Conservation (phyloP, 2,888 invertebrate species). For the Rhabditophanes sp. region DNA sequence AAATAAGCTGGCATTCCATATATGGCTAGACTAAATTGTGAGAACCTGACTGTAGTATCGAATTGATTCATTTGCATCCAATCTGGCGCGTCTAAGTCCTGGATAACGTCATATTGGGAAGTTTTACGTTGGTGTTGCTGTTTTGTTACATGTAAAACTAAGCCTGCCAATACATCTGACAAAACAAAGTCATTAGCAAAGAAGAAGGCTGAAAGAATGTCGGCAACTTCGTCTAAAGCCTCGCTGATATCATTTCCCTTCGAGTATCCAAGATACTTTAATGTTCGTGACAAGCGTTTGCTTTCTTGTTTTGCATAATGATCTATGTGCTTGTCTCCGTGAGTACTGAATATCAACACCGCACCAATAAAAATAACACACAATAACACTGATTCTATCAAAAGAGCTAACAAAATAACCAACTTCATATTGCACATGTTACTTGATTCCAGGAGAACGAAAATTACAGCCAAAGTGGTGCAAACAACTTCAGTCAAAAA, state of each 20-base stretch:
- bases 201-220: conserved; percentile 38
- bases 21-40: no score
- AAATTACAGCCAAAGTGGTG: conserved; percentile 65
- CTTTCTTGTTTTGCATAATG: conserved; percentile 21
- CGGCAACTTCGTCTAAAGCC: conserved; percentile 38
- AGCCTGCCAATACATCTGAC: conserved; percentile 71
- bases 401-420: no score
- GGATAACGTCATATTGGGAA: no score
- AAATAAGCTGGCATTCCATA: no score
- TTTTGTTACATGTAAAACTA: conserved; percentile 59
- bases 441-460: no score
- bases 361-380: conserved; percentile 25
- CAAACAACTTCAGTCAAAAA: conserved; percentile 63
- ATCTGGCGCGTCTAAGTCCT: conserved; percentile 60
- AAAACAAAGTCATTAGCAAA: conserved; percentile 59
- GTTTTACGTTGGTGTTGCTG: conserved; percentile 21
- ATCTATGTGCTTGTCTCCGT: conserved; percentile 25
- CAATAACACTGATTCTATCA: conserved; percentile 38
- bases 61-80: conserved; percentile 46
- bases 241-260: conserved; percentile 29
- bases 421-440: no score
- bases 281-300: conserved; percentile 20
- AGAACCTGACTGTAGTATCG: no score
- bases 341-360: conserved; percentile 25
- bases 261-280: conserved; percentile 10